A percentile compares a stretch with the other conserved stretches of the same genome.
These are phyloP conservation scores for Sminthurinus signatus DNA, from an alignment of 1,140 invertebrate genomes.

Conservation along the genomic window DNA sequence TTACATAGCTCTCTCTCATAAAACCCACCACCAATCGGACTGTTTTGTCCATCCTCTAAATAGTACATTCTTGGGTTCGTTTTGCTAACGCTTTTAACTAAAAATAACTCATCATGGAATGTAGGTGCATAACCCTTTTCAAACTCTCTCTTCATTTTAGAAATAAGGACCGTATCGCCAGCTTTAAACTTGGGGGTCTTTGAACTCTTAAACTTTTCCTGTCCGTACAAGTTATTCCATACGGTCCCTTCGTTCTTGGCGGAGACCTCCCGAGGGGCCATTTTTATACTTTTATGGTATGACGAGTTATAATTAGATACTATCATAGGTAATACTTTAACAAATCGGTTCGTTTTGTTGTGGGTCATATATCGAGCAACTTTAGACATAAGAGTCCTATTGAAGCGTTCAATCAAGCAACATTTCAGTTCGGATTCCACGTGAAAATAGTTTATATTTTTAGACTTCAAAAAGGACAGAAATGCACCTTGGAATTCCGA, in stretches of 20 bases:
- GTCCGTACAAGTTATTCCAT: background rate
- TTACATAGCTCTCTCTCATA: background rate
- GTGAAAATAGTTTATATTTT: slow-evolving; percentile 4
- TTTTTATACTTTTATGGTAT: background rate
- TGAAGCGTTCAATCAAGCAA: background rate
- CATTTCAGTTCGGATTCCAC: background rate
- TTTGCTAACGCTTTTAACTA: background rate
- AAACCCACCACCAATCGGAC: background rate
- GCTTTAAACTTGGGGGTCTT: background rate
- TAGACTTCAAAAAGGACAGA: background rate
- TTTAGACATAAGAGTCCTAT: slow-evolving; percentile 3
- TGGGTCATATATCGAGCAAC: background rate
- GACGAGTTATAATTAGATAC: background rate
- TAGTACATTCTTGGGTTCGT: slow-evolving; percentile 1
- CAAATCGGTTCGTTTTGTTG: background rate
- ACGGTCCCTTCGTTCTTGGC: slow-evolving; percentile 4
- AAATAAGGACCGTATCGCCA: background rate
- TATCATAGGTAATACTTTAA: background rate
- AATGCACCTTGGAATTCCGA: slow-evolving; percentile 1
- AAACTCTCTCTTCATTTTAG: no score
- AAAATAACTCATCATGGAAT: background rate
- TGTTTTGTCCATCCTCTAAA: background rate
- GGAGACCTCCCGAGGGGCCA: background rate
- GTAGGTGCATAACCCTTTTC: no score
- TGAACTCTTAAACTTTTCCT: background rate